Conservation (phyloP, 2,888 invertebrate genomes). For the Abscondita cerata region DNA sequence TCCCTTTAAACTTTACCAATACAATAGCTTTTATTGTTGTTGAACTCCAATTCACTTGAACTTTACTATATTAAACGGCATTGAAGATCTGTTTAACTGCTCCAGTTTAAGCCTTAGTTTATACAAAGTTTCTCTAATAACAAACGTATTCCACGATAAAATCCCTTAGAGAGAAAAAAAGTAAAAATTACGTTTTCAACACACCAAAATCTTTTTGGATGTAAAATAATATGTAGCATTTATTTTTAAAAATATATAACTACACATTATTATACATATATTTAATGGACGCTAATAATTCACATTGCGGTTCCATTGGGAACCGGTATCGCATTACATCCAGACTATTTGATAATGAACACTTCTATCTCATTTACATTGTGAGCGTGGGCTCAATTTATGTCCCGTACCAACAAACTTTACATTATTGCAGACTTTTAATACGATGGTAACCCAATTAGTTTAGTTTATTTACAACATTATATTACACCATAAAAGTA, state of each 20-base stretch:
- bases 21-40: too few relatives aligned
- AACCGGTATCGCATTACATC: slow-evolving; percentile 48
- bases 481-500: slow-evolving; percentile 20
- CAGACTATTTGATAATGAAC: slow-evolving; percentile 54
- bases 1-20: slow-evolving; percentile 1
- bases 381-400: slow-evolving; percentile 40
- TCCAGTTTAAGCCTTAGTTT: too few relatives aligned
- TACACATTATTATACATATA: slow-evolving; percentile 7
- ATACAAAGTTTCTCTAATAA: too few relatives aligned
- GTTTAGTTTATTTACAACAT: slow-evolving; percentile 23
- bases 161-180: too few relatives aligned
- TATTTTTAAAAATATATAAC: too few relatives aligned
- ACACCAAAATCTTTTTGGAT: too few relatives aligned
- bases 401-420: slow-evolving; percentile 23
- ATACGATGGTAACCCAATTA: slow-evolving; percentile 25
- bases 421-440: slow-evolving; percentile 30
- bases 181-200: too few relatives aligned
- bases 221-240: too few relatives aligned
- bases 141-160: too few relatives aligned
- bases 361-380: slow-evolving; percentile 53
- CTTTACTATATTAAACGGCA: too few relatives aligned
- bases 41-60: too few relatives aligned
- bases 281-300: slow-evolving; percentile 19
- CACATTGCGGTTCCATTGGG: slow-evolving; percentile 39
- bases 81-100: too few relatives aligned